Evolutionary conservation across 2,888 invertebrate species (phyloP).

Genomic region (Hedychridium roseum): DNA sequence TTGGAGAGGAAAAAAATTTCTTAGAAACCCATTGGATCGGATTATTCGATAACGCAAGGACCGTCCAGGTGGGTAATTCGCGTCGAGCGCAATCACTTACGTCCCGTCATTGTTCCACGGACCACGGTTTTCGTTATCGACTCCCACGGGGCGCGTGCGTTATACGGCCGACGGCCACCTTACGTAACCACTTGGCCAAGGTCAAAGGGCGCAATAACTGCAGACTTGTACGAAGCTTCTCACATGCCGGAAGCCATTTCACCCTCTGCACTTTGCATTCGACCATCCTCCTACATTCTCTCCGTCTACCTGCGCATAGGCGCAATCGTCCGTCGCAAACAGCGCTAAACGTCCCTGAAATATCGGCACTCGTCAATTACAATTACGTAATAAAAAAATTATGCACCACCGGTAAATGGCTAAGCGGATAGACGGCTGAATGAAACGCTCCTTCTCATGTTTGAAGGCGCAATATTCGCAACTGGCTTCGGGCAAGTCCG

Average conservation of each 20-base stretch:
- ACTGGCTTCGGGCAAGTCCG: constrained; percentile 8
- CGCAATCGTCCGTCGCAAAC: too few relatives aligned
- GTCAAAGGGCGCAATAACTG: constrained; percentile 4
- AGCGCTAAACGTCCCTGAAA: too few relatives aligned
- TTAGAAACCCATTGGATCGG: too few relatives aligned
- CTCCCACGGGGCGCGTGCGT: constrained; percentile 5
- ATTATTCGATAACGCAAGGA: too few relatives aligned
- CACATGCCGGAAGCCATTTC: too few relatives aligned
- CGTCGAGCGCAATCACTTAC: too few relatives aligned
- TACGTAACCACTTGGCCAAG: constrained; percentile 15
- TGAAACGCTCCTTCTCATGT: background rate
- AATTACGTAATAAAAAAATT: background rate
- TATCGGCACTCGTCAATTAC: too few relatives aligned
- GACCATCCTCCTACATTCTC: background rate
- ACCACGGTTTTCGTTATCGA: constrained; percentile 24
- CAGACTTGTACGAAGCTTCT: too few relatives aligned
- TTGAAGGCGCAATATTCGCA: constrained; percentile 14
- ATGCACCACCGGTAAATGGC: background rate
- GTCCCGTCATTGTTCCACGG: constrained; percentile 13
- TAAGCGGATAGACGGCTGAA: background rate
- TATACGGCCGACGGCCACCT: constrained; percentile 12
- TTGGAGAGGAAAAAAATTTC: too few relatives aligned
- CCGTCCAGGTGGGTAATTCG: too few relatives aligned
- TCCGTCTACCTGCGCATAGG: too few relatives aligned
- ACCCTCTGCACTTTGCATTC: too few relatives aligned